phyloP scores from a whole-genome alignment of 2,113 vertebrate genomes.

The Atlantisia rogersi region DNA sequence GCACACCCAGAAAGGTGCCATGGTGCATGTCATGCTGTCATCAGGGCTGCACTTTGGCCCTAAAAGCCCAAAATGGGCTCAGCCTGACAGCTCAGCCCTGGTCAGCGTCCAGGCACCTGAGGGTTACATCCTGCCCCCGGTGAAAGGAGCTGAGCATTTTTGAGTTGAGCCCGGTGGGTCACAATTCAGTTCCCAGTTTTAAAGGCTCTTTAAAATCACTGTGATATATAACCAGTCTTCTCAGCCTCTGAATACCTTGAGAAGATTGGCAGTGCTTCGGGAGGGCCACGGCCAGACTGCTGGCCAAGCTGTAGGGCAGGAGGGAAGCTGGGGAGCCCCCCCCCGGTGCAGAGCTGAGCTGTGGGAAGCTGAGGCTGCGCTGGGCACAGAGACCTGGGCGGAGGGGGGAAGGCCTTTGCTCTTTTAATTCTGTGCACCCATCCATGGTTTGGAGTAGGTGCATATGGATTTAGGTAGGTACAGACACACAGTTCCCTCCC shows the following conservation, averaged over 20 bases:
- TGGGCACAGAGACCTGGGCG: not conserved
- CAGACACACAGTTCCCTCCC: not conserved
- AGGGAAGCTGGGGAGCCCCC: not conserved
- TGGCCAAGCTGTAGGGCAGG: not conserved
- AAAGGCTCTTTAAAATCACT: conserved; percentile 4
- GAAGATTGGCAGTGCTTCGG: not conserved
- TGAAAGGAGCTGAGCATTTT: not conserved
- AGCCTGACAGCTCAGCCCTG: not conserved
- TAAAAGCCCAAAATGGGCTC: not conserved
- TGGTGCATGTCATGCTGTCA: not conserved
- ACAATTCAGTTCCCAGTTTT: conserved; percentile 8
- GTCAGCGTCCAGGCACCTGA: not conserved
- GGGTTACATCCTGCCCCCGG: not conserved
- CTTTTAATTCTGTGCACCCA: too few relatives aligned
- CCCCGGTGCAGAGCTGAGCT: accelerated
- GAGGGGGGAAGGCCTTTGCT: not conserved
- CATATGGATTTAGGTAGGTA: not conserved
- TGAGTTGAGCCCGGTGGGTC: not conserved
- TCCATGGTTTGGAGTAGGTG: not conserved
- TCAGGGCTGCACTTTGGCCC: not conserved
- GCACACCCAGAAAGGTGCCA: not conserved
- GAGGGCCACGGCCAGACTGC: not conserved
- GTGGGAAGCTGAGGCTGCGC: not conserved
- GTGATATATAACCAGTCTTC: not conserved
- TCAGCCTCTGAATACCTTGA: not conserved